Percentiles rank a stretch among this genome's conserved stretches.
Evolutionary conservation across 2,113 vertebrate genomes (phyloP).

Genomic region (Scatophagus argus): DNA sequence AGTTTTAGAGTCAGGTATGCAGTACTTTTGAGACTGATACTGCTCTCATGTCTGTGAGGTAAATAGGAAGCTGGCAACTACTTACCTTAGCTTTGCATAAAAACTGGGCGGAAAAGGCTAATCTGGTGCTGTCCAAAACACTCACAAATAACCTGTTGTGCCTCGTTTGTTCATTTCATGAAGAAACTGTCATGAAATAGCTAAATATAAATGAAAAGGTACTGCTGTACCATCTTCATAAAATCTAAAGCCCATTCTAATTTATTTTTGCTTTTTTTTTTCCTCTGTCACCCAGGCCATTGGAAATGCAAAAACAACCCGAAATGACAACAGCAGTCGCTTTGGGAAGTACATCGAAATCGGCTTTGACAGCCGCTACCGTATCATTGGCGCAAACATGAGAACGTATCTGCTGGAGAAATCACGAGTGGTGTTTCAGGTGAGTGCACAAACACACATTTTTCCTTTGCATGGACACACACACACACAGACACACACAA

Average conservation of each 20-base stretch:
- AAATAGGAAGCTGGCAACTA: not conserved
- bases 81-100: not conserved
- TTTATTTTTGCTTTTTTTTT: not conserved
- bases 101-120: not conserved
- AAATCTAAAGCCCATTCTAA: no score
- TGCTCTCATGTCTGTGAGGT: not conserved
- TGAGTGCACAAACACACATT: slow-evolving; percentile 72
- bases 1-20: not conserved
- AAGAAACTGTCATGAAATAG: not conserved
- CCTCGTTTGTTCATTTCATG: not conserved
- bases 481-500: not conserved
- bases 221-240: not conserved
- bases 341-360: slow-evolving; percentile 99
- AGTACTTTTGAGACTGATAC: not conserved
- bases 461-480: no score
- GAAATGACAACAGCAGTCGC: slow-evolving; percentile 99
- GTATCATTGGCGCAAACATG: slow-evolving; percentile 98
- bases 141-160: not conserved
- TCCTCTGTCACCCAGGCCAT: slow-evolving; percentile 87
- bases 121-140: not conserved
- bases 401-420: slow-evolving; percentile 99
- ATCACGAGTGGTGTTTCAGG: slow-evolving; percentile 98
- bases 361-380: slow-evolving; percentile 93
- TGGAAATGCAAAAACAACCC: slow-evolving; percentile 98
- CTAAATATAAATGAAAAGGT: not conserved